Conservation (phyloP, 2,797 vertebrate species). For the Tangara arthus region DNA sequence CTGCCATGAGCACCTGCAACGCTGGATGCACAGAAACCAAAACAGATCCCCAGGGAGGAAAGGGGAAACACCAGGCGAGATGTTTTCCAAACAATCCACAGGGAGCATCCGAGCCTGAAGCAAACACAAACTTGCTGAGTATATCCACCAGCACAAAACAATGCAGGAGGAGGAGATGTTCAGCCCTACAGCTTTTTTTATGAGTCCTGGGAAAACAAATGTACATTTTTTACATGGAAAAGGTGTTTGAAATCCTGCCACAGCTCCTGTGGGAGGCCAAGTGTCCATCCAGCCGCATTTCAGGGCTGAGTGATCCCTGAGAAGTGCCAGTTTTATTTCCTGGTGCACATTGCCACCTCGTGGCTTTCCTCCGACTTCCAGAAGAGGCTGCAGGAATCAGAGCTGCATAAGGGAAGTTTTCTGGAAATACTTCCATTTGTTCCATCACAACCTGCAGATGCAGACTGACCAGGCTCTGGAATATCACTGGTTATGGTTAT, state of each 20-base stretch:
- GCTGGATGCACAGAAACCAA: not conserved
- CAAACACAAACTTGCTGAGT: not conserved
- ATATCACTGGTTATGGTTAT: not conserved
- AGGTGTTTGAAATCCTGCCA: not conserved
- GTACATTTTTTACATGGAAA: not conserved
- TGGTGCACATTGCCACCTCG: slow-evolving; percentile 73
- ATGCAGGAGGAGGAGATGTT: not conserved
- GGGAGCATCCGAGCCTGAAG: not conserved
- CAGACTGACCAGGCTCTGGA: not conserved
- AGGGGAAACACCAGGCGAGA: not conserved
- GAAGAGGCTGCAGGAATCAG: not conserved
- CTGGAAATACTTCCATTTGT: not conserved
- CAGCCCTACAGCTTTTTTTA: not conserved
- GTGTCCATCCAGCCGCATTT: not conserved
- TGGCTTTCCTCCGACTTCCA: not conserved
- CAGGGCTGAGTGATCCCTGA: not conserved
- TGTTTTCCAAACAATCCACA: not conserved
- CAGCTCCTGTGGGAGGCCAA: not conserved
- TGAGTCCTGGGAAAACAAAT: not conserved
- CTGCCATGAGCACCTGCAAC: fast-evolving
- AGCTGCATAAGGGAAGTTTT: fast-evolving
- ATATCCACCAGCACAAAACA: not conserved
- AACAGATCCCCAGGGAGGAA: not conserved
- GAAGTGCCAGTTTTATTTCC: slow-evolving; percentile 1
- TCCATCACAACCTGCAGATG: not conserved